phyloP scores from a whole-genome alignment of 2,888 invertebrate species.

The Micoletzkya japonica region DNA sequence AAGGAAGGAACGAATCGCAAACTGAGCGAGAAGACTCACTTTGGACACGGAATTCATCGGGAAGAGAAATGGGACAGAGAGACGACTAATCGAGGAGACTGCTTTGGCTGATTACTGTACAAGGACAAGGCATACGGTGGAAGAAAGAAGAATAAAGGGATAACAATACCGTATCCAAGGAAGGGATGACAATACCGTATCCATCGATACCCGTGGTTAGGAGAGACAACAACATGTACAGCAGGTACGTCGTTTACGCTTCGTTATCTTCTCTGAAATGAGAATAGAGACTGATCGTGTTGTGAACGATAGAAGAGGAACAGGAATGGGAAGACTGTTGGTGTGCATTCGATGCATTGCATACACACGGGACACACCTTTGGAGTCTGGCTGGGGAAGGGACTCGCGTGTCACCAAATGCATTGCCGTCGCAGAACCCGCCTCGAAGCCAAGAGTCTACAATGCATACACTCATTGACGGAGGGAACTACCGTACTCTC shows the following conservation, averaged over 20 bases:
- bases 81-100: background rate
- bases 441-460: conserved; percentile 82
- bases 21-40: too few relatives aligned
- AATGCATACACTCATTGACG: background rate
- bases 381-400: conserved; percentile 89
- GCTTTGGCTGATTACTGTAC: background rate
- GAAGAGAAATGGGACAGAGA: background rate
- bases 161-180: too few relatives aligned
- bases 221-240: conserved; percentile 47
- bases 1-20: too few relatives aligned
- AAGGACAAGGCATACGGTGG: background rate
- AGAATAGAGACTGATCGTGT: background rate
- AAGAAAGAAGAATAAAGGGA: too few relatives aligned
- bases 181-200: too few relatives aligned
- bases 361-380: too few relatives aligned
- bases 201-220: background rate
- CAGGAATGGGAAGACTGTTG: background rate
- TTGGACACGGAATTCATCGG: background rate
- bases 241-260: conserved; percentile 57
- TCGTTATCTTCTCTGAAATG: conserved; percentile 56
- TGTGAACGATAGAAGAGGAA: background rate
- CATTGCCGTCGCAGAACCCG: conserved; percentile 98
- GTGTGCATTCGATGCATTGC: background rate
- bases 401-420: conserved; percentile 99
- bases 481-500: too few relatives aligned